A percentile compares a stretch with the other conserved stretches of the same genome.
Conservation (phyloP, 1,140 invertebrate genomes). For the Drosophila neocordata region DNA sequence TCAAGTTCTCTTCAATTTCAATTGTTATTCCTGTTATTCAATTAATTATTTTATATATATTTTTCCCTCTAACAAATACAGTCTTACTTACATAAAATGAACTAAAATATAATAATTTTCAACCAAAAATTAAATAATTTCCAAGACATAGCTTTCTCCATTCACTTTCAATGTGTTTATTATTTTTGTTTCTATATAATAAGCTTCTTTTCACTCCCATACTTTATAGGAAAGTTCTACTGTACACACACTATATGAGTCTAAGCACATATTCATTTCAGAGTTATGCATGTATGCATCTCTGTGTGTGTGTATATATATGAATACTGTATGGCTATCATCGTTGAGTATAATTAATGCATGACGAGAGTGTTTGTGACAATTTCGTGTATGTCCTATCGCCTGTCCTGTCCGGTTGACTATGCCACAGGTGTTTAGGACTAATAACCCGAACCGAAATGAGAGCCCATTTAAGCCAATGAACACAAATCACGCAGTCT, state of each 20-base stretch:
- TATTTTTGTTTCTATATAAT: too few species aligned
- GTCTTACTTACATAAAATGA: too few species aligned
- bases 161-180: too few species aligned
- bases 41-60: not conserved
- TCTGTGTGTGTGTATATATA: not conserved
- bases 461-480: constrained; percentile 63
- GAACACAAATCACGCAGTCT: constrained; percentile 68
- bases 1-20: too few species aligned
- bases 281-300: not conserved
- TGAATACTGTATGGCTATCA: not conserved
- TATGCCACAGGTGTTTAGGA: constrained; percentile 75
- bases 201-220: too few species aligned
- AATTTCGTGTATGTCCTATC: constrained; percentile 39
- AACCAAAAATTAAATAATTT: too few species aligned
- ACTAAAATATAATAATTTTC: too few species aligned
- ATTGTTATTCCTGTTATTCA: not conserved
- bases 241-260: not conserved
- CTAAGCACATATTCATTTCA: not conserved
- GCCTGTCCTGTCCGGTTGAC: constrained; percentile 17
- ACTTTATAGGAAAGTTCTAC: too few species aligned
- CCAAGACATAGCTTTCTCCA: too few species aligned
- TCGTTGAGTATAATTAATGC: constrained; percentile 62
- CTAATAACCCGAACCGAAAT: constrained; percentile 65
- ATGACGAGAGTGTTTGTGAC: constrained; percentile 51
- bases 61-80: too few species aligned